Conservation (phyloP, 2,888 invertebrate genomes). For the Epistrophe grossulariae region DNA sequence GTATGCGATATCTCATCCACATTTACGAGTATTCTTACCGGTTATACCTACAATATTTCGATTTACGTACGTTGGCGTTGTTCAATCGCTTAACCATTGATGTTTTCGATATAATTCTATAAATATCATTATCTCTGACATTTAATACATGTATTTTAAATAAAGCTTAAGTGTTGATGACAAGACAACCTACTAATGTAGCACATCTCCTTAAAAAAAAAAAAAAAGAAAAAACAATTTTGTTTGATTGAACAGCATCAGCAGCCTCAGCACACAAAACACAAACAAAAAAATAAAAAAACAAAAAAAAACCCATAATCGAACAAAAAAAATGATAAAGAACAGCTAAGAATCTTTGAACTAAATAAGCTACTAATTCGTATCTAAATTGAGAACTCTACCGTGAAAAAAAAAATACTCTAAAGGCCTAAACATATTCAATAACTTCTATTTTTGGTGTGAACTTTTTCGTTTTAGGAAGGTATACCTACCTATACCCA, state of each 20-base stretch:
- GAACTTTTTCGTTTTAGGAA: conserved; percentile 11
- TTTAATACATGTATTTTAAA: conserved; percentile 34
- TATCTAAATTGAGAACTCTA: conserved; percentile 63
- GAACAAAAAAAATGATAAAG: conserved; percentile 42
- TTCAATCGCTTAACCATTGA: neutral
- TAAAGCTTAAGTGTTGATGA: conserved; percentile 60
- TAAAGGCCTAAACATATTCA: conserved; percentile 48
- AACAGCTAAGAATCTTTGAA: conserved; percentile 59
- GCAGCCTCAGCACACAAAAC: neutral
- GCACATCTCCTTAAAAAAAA: conserved; percentile 17
- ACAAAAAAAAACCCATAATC: conserved; percentile 27
- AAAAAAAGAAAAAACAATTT: neutral
- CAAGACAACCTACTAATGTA: conserved; percentile 65
- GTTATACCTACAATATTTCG: neutral
- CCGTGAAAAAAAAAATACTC: conserved; percentile 12
- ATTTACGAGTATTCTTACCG: too few species aligned
- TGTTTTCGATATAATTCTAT: neutral
- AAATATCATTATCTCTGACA: neutral
- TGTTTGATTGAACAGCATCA: neutral
- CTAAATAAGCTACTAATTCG: conserved; percentile 67
- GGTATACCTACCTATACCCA: too few species aligned
- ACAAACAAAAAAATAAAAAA: conserved; percentile 25
- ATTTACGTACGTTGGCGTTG: neutral
- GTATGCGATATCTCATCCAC: too few species aligned
- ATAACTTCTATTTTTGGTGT: conserved; percentile 54